Evolutionary conservation across 2,888 invertebrate genomes (phyloP), one percentile per base, ranked within the genome.

Genomic region (Hecatera dysodea): DNA sequence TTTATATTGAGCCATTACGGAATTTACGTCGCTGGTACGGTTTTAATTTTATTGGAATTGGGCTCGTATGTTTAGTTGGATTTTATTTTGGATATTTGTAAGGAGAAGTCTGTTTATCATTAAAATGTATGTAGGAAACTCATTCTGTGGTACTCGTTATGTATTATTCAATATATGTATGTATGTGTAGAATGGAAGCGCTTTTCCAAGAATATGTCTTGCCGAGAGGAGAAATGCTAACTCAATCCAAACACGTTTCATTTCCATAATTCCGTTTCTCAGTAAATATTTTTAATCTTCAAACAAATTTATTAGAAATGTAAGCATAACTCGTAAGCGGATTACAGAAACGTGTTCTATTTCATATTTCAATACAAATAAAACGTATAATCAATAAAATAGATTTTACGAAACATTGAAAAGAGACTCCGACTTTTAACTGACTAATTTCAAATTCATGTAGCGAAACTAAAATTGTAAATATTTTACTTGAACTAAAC

Each of bases 1-100:
- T 83, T 84, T 83, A 77, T 76, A 74, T 77, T 71, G 74, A 67
- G 65, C 72, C 73, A 64, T 86, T 83, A 62, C 48, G 22, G 24
- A 57, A 68, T 77, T 75, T 80, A 70, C 67, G 63, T 72, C 9
- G n/a, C 44, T 39, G 27, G 62, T 69, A 48, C 56, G 44, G 48
- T 65, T 75, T 79, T 56, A 59, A 80, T 81, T 83, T 83, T 78
- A 75, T 75, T 75, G 36, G 56, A 57, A 71, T 60, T 27, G 64
- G 36, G 56, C 24, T 60, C 44, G 62, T 69, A 48, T 53, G 44
- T 73, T 57, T 33, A 12, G 39, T 39, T 11, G 12, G 7, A 7
- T 1, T 42, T 44, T 33, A 62, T 46, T 56, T 11, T 17, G 2
- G n/a, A 29, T 60, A 24, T 77, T 64, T 64, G 53, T 46, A 22